Evolutionary conservation across 35 echinoderm and acorn worm genomes (phyloP), one percentile per base, ranked within the genome.

Genomic region (Ophiothrix spiculata): DNA sequence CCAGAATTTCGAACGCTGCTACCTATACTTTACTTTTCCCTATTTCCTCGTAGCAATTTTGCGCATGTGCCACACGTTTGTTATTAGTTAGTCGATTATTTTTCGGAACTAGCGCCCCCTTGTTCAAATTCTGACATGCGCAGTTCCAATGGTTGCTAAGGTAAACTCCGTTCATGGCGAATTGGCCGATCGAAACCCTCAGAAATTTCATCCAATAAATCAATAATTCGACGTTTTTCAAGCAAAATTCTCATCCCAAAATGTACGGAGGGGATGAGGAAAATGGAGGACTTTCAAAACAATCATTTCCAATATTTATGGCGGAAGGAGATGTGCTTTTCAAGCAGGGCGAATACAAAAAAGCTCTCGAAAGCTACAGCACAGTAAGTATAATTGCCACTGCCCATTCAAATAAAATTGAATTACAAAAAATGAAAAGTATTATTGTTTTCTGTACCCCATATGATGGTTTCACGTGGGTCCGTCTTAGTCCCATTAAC

Each of bases 311-410:
- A 74, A 98, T 98, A 77, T 94, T 90, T 88, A 89, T 94, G 39
- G 95, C 95, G 3, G 95, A 98, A 89, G 95, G 95, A 63, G 95
- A 98, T 80, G 95, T 98, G 37, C 91, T 98, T 56, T 98, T 91
- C 56, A 98, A 98, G 83, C 95, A 98, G 77, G 91, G 95, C 54
- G 95, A 98, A 78, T 98, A 98, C 82, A n/a, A n/a, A n/a, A n/a
- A n/a, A n/a, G n/a, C n/a, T n/a, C n/a, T 69, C 3, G 60, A 69
- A 69, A 69, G 60, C 60, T 69, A 69, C 60, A 69, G 8, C 29
- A 69, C 60, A n/a, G 79, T 80, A 42, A 46, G 79, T 31, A 16
- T 40, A 80, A 19, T n/a, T n/a, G n/a, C n/a, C n/a, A n/a, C n/a
- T n/a, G n/a, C n/a, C n/a, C n/a, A n/a, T n/a, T n/a, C n/a, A n/a